phyloP scores from a whole-genome alignment of 2,113 vertebrate genomes.

The Mungos mungo region DNA sequence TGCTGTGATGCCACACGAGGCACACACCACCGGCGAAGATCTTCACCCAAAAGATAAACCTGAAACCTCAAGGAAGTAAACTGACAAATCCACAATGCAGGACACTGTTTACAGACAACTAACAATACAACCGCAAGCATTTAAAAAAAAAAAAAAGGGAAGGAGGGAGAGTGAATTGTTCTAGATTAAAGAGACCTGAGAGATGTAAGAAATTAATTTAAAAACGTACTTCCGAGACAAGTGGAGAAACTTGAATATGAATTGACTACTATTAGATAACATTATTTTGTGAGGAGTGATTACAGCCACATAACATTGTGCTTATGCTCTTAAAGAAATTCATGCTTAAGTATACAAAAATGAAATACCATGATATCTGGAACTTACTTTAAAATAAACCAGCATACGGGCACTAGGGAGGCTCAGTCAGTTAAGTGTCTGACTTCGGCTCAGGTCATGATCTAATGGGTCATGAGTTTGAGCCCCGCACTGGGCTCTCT shows the following conservation, averaged over 20 bases:
- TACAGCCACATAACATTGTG: not conserved
- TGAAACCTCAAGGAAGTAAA: not conserved
- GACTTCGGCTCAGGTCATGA: too few relatives aligned
- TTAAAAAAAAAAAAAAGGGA: not conserved
- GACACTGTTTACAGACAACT: not conserved
- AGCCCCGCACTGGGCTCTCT: too few relatives aligned
- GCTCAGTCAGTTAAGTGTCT: too few relatives aligned
- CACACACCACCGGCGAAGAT: not conserved
- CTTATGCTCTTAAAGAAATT: conserved; percentile 22
- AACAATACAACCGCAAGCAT: not conserved
- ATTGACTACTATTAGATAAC: not conserved
- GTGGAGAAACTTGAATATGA: not conserved
- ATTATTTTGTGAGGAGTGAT: not conserved
- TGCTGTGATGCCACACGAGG: not conserved
- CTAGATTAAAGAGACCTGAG: not conserved
- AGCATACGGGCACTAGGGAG: too few relatives aligned
- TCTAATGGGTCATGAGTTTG: too few relatives aligned
- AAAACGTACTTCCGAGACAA: conserved; percentile 35
- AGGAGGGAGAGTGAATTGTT: not conserved
- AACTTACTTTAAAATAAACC: not conserved
- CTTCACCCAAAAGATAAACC: not conserved
- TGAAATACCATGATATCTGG: not conserved
- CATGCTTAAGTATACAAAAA: not conserved
- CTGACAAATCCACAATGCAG: not conserved
- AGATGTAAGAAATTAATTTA: not conserved